A percentile compares a stretch with the other conserved stretches of the same genome.
Evolutionary conservation across 2,888 invertebrate genomes (phyloP).

Genomic region (Entomobrya proxima): DNA sequence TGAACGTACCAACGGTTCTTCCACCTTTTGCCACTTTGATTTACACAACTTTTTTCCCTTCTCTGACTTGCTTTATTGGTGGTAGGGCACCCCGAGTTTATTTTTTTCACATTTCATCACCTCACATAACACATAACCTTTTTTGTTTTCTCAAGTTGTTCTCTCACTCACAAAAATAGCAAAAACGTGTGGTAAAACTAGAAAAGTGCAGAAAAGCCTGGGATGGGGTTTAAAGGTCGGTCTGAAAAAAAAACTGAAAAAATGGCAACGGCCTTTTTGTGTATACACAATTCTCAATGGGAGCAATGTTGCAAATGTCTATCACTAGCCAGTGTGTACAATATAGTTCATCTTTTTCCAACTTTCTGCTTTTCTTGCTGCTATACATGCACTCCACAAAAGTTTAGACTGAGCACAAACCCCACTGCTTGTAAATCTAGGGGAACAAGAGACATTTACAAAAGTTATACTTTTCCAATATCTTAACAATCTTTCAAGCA

Average conservation of each 20-base stretch:
- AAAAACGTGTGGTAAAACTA: neutral
- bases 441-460: no score
- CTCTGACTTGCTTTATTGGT: neutral
- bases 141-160: constrained; percentile 11
- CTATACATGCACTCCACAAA: no score
- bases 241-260: neutral
- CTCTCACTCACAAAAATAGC: neutral
- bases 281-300: no score
- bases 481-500: no score
- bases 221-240: neutral
- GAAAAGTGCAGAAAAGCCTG: neutral
- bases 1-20: neutral
- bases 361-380: no score
- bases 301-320: neutral
- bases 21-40: constrained; percentile 1
- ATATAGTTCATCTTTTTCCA: no score
- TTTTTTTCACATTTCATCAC: constrained; percentile 35
- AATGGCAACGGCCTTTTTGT: neutral
- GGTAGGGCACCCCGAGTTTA: neutral
- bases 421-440: no score
- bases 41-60: neutral
- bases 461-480: no score
- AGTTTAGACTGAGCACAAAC: no score
- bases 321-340: no score
- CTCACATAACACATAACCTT: constrained; percentile 35